Evolutionary conservation across 1,140 invertebrate species (phyloP).

Genomic region (Plutomurus gul): DNA sequence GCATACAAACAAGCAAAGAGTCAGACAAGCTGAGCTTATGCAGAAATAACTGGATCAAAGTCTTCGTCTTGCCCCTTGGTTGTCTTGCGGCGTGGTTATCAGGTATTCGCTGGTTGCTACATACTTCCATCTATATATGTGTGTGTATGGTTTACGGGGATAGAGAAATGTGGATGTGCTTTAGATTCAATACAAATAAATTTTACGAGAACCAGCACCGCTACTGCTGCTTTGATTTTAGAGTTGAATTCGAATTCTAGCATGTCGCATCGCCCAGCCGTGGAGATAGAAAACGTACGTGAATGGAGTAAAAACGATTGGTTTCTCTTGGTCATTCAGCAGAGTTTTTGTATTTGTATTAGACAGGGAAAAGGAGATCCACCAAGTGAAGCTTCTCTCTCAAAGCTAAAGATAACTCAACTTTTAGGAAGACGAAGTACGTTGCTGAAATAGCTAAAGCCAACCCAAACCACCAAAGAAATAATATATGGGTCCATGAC

Average conservation of each 20-base stretch:
- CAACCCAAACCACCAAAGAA: not conserved
- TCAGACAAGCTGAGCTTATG: not conserved
- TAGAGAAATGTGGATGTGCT: not conserved
- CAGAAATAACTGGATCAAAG: not conserved
- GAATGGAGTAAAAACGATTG: conserved; percentile 8
- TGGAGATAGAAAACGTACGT: conserved; percentile 8
- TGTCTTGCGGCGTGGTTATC: too few relatives aligned
- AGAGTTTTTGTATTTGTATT: not conserved
- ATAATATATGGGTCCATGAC: conserved; percentile 15
- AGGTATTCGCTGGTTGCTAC: too few relatives aligned
- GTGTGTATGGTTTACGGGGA: not conserved
- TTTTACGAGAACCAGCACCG: not conserved
- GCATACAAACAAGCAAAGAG: not conserved
- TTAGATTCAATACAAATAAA: not conserved
- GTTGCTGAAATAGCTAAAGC: not conserved
- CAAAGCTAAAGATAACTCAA: conserved; percentile 12
- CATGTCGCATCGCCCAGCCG: not conserved
- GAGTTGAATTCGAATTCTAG: not conserved
- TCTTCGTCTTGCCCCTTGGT: not conserved
- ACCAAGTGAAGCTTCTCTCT: conserved; percentile 12
- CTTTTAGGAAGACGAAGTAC: not conserved
- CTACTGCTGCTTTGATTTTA: not conserved
- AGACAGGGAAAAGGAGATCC: not conserved
- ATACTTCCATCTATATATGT: too few relatives aligned
- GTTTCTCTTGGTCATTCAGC: not conserved